phyloP scores from a whole-genome alignment of 2,113 vertebrate genomes.

The Ciconia stormi region DNA sequence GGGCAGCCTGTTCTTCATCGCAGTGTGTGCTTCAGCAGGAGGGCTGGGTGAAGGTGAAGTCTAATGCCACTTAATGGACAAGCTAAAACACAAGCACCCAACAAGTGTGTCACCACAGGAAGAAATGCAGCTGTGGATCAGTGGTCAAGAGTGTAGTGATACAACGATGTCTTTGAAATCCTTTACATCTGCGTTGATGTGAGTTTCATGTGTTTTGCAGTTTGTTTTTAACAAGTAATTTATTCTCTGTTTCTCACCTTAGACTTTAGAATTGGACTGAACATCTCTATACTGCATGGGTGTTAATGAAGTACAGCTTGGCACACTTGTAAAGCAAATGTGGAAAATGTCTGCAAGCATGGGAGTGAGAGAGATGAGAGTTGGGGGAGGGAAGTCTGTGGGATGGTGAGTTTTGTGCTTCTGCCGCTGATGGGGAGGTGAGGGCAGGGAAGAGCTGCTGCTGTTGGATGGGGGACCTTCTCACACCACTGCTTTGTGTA shows the following conservation, averaged over 20 bases:
- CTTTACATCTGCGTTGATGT: not conserved
- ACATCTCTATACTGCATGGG: not conserved
- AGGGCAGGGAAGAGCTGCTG: not conserved
- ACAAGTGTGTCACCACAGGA: not conserved
- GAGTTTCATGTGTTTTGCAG: not conserved
- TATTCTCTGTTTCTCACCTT: not conserved
- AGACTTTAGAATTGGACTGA: not conserved
- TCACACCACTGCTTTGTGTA: rapidly evolving
- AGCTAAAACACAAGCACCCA: not conserved
- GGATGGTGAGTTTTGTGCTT: not conserved
- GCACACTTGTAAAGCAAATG: not conserved
- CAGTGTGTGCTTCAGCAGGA: not conserved
- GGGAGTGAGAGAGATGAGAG: not conserved
- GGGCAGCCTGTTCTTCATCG: too few relatives aligned
- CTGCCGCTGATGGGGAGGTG: not conserved
- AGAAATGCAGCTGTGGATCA: not conserved
- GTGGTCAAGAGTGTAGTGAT: not conserved
- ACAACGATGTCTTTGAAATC: not conserved
- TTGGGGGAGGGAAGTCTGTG: too few relatives aligned
- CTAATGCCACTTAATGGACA: too few relatives aligned
- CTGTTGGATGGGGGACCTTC: not conserved
- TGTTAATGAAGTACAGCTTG: not conserved
- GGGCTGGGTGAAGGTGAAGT: not conserved
- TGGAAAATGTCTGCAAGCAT: not conserved
- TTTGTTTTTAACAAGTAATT: not conserved